Evolutionary conservation across 1,140 invertebrate species (phyloP), one percentile per base, ranked within the genome.

Genomic region (Scaptodrosophila lebanonensis): DNA sequence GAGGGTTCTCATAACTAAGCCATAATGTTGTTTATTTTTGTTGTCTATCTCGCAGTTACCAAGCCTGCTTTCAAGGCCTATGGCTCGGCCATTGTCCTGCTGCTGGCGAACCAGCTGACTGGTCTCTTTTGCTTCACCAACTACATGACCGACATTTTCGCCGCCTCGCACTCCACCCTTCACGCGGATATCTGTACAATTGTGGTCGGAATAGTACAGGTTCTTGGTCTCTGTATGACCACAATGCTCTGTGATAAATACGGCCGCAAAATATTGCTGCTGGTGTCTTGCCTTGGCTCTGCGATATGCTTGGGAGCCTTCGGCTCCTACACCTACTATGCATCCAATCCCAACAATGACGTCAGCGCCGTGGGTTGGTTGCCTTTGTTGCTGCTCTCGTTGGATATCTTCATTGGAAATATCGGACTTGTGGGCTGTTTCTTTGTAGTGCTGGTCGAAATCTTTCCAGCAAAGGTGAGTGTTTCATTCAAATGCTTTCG

Each of bases 111-210:
- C 29, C 69, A 71, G 4, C 73, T 76, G 1, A 69, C 61, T 3
- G 71, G 59, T 18, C 71, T 65, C 8, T 83, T 72, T 17, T 59
- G 70, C 20, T 39, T 85, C 4, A 69, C 61, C 25, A 72, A 52
- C 8, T 85, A 85, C 9, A 27, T 77, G 27, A 18, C 83, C 20
- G 88, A 87, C 0, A 94, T 93, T 61, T 95, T 93, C 72, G 64
- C 85, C 0, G 87, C 88, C 3, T 90, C 93, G 0, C 90, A 91
- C 1, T 90, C 89, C 1, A 83, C 69, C 0, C 60, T 90, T 12
- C 87, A 88, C 54, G 84, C 88, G 2, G 88, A 88, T 59, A 88
- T 88, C 62, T 88, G 88, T 69, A 88, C 89, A 0, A 89, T 90
- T 5, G 82, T 89, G 2, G 88, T 90, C 0, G 89, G 88, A 0